Evolutionary conservation across 2,797 vertebrate species (phyloP), one percentile per base, ranked within the genome.

Genomic region (Phoeniculus purpureus): DNA sequence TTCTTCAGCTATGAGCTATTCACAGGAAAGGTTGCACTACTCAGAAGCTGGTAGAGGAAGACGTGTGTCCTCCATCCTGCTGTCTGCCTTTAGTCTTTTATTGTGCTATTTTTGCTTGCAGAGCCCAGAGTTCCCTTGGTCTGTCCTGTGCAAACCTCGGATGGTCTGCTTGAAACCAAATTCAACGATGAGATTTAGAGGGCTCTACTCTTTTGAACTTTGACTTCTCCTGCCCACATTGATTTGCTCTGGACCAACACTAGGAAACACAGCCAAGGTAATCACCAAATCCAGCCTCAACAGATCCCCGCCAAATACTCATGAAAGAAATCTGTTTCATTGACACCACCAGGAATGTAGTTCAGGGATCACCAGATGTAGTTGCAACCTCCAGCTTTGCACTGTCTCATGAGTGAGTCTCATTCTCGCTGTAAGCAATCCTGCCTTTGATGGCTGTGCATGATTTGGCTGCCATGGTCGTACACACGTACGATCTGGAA

Each of bases 41-140:
- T 58, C 43, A 65, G 43, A 80, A 50, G 21, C n/a, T 71, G 17
- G 5, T 61, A 27, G 48, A 72, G 27, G 18, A 32, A 61, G 19
- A 34, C 64, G 73, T 76, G 56, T 47, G 47, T 66, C 37, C 40
- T 89, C 52, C 40, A 54, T 75, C 27, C 18, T 14, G 5, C 37
- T 84, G n/a, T 81, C 72, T 90, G 74, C 68, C 72, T 91, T 70
- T n/a, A 83, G 80, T 37, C 31, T 92, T 91, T 73, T 20, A 51
- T 48, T 67, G 50, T 84, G 51, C 48, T 84, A 52, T 31, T 87
- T 93, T 48, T 51, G 32, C 71, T 51, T 21, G 37, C 23, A 21
- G 13, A 86, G 58, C 37, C 29, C 48, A 23, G 55, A 40, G 26
- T 83, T 89, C 81, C 64, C 87, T 79, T 86, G 34, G 26, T 62